Base-by-base conservation (phyloP, 2,888 invertebrate genomes). In the Masnerella sp. region DNA sequence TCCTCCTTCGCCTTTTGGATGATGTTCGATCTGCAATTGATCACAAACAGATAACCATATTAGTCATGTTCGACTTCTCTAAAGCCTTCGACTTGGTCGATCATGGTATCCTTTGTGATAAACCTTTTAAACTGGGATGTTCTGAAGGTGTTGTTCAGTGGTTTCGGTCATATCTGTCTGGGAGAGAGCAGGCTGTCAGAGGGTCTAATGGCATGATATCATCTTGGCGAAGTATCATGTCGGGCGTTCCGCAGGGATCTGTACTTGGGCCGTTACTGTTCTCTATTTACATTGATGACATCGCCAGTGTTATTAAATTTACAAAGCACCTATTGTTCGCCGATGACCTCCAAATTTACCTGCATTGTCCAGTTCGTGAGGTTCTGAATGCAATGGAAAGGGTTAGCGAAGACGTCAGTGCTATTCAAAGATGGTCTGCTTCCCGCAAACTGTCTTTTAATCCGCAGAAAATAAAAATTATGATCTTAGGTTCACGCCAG, bases 41-140 rank as follows among this genome's bases (percentile, higher is more conserved):
- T 36, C 2, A 36, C 1, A 1, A 8, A 0, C 8, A 12, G 12
- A 14, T 36, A 11, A 36, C 36, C 3, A 8, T 36, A 14, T 8
- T 36, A 1, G 14, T 36, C 1, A 2, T 36, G 4, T 36, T 36
- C 8, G 36, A 36, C 5, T 18, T 40, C 9, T 40, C 40, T 1
- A 40, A 18, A n/a, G 40, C 40, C 9, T 40, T 40, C n/a, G 40
- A 40, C 11, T 9, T 40, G 18, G 40, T 40, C 3, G 18, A 40
- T n/a, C 40, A 40, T 15, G 7, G 18, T 11, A 1, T 18, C 2
- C 18, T 40, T 0, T 1, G 17, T 2, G 4, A 0, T 0, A 40
- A 40, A 18, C 18, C 18, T 1, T 2, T 3, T 2, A 18, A 40
- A 1, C n/a, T 18, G 17, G 40, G 18, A 1, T 40, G 40, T 18